Percentiles rank a stretch among this genome's conserved stretches.
Evolutionary conservation across 2,888 invertebrate species (phyloP).

Genomic region (Drosophila fulvimacula): DNA sequence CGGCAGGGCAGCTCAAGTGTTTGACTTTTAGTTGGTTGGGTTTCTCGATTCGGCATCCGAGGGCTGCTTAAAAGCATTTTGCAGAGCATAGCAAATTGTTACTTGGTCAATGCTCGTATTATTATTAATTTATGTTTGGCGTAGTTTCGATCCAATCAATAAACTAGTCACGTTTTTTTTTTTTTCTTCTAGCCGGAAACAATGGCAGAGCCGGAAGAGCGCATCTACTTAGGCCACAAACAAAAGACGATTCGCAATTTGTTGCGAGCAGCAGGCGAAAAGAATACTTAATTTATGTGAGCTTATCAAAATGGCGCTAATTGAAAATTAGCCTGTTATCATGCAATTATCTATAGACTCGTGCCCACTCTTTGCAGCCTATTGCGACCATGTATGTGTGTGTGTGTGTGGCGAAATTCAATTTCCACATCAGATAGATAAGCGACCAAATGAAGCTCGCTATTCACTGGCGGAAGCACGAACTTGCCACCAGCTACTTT

Average conservation of each 20-base stretch:
- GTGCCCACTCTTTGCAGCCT: too few relatives aligned
- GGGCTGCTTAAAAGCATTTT: conserved; percentile 63
- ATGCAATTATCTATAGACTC: conserved; percentile 71
- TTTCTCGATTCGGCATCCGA: conserved; percentile 11
- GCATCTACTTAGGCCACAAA: conserved; percentile 47
- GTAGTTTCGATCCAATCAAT: conserved; percentile 63
- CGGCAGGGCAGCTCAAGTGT: conserved; percentile 48
- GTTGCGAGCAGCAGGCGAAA: conserved; percentile 48
- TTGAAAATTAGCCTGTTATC: conserved; percentile 80
- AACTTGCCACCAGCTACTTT: conserved; percentile 23
- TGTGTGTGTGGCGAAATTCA: conserved; percentile 55
- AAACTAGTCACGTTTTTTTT: conserved; percentile 78
- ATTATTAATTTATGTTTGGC: conserved; percentile 76
- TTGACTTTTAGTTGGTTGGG: conserved; percentile 71
- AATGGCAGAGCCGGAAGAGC: conserved; percentile 60
- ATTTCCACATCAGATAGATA: conserved; percentile 68
- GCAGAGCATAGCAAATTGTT: conserved; percentile 77
- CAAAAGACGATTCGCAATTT: conserved; percentile 67
- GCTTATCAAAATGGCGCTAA: conserved; percentile 78
- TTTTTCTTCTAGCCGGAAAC: conserved; percentile 60
- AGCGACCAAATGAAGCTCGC: conserved; percentile 54
- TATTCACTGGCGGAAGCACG: conserved; percentile 40
- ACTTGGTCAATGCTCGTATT: conserved; percentile 63
- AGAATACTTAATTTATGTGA: conserved; percentile 78
- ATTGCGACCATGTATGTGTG: conserved; percentile 19